Conservation (phyloP, 1,140 invertebrate species). For the Drosophila setifemur region DNA sequence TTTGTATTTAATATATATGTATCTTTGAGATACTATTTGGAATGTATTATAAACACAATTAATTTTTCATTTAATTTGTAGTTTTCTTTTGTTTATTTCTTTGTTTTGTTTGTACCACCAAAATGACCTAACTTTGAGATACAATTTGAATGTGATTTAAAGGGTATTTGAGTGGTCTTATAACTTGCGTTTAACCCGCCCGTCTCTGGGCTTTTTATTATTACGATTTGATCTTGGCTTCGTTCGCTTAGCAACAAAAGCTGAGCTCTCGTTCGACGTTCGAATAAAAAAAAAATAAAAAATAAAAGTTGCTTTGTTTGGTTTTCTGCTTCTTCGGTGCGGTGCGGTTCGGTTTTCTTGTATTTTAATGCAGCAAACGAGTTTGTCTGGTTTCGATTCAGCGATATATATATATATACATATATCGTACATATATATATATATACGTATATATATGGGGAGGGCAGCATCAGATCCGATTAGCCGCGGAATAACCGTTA, state of each 20-base stretch:
- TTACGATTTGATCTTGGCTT: conserved; percentile 65
- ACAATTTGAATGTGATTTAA: too few relatives aligned
- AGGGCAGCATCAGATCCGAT: not conserved
- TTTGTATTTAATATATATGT: too few relatives aligned
- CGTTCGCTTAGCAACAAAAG: conserved; percentile 72
- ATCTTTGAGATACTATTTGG: too few relatives aligned
- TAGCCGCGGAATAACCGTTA: conserved; percentile 35
- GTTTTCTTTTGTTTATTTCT: too few relatives aligned
- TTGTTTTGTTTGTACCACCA: too few relatives aligned
- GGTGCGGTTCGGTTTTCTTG: conserved; percentile 24
- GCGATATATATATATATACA: not conserved
- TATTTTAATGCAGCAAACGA: conserved; percentile 53
- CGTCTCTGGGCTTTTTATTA: too few relatives aligned
- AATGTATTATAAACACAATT: too few relatives aligned
- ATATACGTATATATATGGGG: not conserved
- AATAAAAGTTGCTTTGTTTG: conserved; percentile 47
- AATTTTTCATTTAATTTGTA: too few relatives aligned
- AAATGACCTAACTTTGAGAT: too few relatives aligned
- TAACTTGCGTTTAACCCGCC: too few relatives aligned
- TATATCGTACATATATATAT: not conserved
- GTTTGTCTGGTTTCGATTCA: conserved; percentile 58
- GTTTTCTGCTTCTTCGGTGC: conserved; percentile 29
- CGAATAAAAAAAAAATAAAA: conserved; percentile 14
- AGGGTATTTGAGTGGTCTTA: conserved; percentile 2
- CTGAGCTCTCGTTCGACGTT: conserved; percentile 31